Percentiles rank a stretch among this genome's conserved stretches.
Evolutionary conservation across 2,888 invertebrate genomes (phyloP).

Genomic region (Osedax fenrisi): DNA sequence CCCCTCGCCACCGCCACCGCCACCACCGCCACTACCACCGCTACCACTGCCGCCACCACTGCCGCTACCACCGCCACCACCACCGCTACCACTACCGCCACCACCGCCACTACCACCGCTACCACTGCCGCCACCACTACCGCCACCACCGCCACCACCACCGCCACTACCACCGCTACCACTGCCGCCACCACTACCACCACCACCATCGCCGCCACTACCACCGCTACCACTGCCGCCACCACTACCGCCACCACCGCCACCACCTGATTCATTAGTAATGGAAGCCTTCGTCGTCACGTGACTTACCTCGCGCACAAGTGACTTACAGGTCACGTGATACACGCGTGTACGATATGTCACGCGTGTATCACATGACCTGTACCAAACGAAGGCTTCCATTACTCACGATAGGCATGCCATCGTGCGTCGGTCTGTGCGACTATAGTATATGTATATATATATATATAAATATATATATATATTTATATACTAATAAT

Average conservation of each 20-base stretch:
- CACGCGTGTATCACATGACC: too few relatives aligned
- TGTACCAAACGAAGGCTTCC: too few relatives aligned
- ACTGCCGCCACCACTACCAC: background rate
- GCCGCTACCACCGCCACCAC: background rate
- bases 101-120: background rate
- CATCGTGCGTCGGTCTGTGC: too few relatives aligned
- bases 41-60: background rate
- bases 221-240: background rate
- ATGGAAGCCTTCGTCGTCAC: too few relatives aligned
- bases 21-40: background rate
- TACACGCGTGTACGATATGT: too few relatives aligned
- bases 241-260: background rate
- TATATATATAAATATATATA: too few relatives aligned
- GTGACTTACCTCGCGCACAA: too few relatives aligned
- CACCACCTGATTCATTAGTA: slow-evolving; percentile 34
- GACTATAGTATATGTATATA: too few relatives aligned
- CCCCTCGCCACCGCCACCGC: background rate
- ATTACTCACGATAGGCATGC: too few relatives aligned
- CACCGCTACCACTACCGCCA: background rate
- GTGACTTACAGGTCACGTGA: too few relatives aligned
- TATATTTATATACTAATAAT: too few relatives aligned
- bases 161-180: background rate
- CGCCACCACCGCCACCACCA: background rate
- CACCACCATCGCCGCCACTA: background rate
- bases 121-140: background rate